Evolutionary conservation across 2,888 invertebrate genomes (phyloP), one percentile per base, ranked within the genome.

Genomic region (Drosophila phalerata): DNA sequence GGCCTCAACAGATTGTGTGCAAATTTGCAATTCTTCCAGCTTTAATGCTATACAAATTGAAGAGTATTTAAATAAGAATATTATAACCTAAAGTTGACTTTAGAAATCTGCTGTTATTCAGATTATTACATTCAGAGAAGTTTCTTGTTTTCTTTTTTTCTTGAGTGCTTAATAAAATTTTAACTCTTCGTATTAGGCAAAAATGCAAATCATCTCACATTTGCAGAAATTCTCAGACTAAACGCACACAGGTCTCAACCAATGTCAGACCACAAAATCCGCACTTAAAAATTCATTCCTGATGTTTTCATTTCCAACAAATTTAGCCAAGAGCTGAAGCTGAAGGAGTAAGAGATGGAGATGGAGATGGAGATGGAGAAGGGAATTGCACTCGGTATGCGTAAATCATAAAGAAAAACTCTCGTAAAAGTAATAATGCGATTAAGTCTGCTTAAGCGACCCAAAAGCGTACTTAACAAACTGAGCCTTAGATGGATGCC

Each of bases 341-440:
- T 38, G 25, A 13, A 9, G 17, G 13, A n/a, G 10, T 17, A 32
- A 11, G 32, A 17, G 5, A 25, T 25, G 28, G 8, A 6, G 5
- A 28, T 6, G n/a, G 2, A 13, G 45, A 28, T 0, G 42, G 13
- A 5, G 19, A 30, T 32, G 32, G 45, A 38, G 19, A 66, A 43
- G 60, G 58, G 77, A 58, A 58, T 77, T 73, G 78, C 71, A 71
- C 60, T 66, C 62, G 65, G 56, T 58, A 51, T 66, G 68, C 74
- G 81, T 81, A 81, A 81, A 81, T 81, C 81, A 81, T 81, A 81
- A 81, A 81, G 79, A 81, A 81, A 79, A 81, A 81, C 77, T 81
- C 81, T 81, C 81, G 81, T 81, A 81, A 81, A 81, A 81, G 81
- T 81, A 81, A 81, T 82, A 82, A 82, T 82, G 78, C 82, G 82